A percentile compares a stretch with the other conserved stretches of the same genome.
phyloP scores from a whole-genome alignment of 2,888 invertebrate species.

The Lottia scabra region DNA sequence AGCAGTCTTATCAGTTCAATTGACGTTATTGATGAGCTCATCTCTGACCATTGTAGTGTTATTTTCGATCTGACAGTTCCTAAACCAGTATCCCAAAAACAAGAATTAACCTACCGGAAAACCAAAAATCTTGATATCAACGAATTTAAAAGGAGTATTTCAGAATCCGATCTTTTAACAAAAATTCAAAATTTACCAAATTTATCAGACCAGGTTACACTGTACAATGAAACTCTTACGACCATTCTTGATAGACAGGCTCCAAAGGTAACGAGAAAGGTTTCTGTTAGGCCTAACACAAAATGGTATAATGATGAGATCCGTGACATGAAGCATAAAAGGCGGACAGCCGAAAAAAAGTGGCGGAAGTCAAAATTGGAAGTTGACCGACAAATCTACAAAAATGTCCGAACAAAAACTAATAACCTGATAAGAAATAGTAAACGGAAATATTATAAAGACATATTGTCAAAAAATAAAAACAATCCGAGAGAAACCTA shows the following conservation, averaged over 20 bases:
- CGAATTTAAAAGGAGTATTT: no score
- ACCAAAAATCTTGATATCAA: neutral
- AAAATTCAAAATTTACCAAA: no score
- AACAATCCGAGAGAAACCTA: neutral
- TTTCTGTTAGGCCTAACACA: neutral
- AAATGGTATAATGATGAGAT: neutral
- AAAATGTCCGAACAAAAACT: neutral
- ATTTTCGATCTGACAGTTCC: neutral
- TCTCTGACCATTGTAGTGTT: neutral
- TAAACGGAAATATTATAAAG: neutral
- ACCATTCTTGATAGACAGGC: neutral
- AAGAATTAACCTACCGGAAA: neutral
- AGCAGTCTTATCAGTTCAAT: no score
- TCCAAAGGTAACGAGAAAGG: neutral
- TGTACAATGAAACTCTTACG: no score
- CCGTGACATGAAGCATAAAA: neutral
- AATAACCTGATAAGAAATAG: neutral
- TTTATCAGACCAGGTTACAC: no score
- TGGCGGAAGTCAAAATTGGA: neutral
- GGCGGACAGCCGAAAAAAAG: neutral
- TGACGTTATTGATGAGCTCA: no score
- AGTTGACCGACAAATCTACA: neutral
- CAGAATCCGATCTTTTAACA: no score
- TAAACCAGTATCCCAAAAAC: neutral
- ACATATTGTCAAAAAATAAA: neutral